Percentiles rank a stretch among this genome's conserved stretches.
These are phyloP conservation scores for Brachypodius melanocephalos DNA, from an alignment of 2,113 vertebrate species.

Conservation along the genomic window DNA sequence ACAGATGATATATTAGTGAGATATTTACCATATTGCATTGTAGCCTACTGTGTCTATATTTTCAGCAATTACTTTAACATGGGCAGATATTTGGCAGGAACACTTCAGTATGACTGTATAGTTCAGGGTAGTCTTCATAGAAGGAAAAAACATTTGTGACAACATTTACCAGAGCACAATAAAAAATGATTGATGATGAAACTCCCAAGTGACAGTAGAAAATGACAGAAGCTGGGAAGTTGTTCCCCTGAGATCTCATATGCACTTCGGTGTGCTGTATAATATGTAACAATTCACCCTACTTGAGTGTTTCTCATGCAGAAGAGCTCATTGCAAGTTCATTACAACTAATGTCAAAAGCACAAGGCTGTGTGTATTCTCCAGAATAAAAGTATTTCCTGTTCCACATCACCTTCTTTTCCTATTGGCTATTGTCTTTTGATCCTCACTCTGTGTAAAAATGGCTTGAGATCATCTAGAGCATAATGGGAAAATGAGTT, in stretches of 20 bases:
- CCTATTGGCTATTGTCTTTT: background rate
- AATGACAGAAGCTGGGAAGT: background rate
- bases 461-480: background rate
- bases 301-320: background rate
- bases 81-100: background rate
- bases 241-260: background rate
- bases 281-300: background rate
- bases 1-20: background rate
- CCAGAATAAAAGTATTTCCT: background rate
- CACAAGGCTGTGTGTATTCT: background rate
- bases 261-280: background rate
- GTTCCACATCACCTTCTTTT: background rate
- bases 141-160: background rate
- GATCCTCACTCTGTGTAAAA: background rate
- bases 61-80: background rate
- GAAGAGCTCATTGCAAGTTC: background rate
- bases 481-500: background rate
- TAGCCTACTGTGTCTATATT: background rate
- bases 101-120: background rate
- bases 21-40: background rate
- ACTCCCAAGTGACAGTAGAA: background rate
- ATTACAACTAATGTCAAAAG: background rate
- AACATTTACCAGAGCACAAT: background rate
- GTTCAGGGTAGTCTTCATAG: background rate
- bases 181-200: background rate